phyloP scores from a whole-genome alignment of 2,113 vertebrate species.

The Equus przewalskii region DNA sequence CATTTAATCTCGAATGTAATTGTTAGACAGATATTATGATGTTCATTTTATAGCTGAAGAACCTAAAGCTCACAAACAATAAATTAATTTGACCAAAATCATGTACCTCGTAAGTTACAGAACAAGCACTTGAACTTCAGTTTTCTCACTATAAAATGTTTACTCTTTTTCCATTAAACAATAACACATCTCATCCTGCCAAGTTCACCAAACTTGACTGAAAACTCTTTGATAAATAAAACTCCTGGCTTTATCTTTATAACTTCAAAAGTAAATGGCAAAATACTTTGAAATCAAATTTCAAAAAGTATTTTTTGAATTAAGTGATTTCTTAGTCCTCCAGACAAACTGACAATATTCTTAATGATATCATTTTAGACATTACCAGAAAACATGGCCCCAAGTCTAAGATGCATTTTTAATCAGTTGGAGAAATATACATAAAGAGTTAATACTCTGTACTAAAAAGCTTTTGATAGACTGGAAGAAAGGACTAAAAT shows the following conservation, averaged over 20 bases:
- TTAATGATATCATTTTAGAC: background rate
- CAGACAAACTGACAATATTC: background rate
- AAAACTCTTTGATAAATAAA: background rate
- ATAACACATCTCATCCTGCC: background rate
- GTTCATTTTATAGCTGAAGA: background rate
- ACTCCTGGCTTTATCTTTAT: background rate
- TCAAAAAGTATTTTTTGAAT: background rate
- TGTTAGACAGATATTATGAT: background rate
- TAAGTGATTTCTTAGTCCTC: background rate
- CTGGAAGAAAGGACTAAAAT: background rate
- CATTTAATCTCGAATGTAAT: background rate
- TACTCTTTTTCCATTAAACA: background rate
- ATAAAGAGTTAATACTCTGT: background rate
- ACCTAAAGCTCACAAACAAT: background rate
- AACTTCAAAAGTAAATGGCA: background rate
- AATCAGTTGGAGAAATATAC: background rate
- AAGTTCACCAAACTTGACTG: background rate
- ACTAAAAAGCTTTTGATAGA: background rate
- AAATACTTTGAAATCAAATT: background rate
- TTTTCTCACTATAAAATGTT: background rate
- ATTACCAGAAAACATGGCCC: background rate
- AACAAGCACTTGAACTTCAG: background rate
- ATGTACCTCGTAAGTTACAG: background rate
- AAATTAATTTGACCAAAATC: background rate
- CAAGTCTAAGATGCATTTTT: background rate